Evolutionary conservation across 1,140 invertebrate genomes (phyloP).

Genomic region (Aethina tumida): DNA sequence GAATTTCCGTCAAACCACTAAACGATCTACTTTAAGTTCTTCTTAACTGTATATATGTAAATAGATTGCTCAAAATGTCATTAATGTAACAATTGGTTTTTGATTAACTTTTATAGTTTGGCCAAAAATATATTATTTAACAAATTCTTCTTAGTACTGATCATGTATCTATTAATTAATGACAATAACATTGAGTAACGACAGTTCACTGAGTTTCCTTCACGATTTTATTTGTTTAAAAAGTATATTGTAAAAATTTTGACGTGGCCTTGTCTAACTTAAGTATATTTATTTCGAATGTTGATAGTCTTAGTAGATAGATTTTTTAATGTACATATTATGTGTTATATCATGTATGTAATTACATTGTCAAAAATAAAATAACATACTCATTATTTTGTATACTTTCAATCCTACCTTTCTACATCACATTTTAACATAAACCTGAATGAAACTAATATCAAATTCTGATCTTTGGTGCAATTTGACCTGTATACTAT

Average conservation of each 20-base stretch:
- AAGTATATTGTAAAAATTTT: slow-evolving; percentile 18
- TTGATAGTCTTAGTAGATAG: slow-evolving; percentile 18
- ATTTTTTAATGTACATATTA: slow-evolving; percentile 23
- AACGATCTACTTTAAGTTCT: slow-evolving; percentile 11
- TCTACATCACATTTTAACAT: too few species aligned
- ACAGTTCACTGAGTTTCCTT: slow-evolving; percentile 7
- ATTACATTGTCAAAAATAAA: slow-evolving; percentile 19
- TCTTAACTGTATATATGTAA: slow-evolving; percentile 26
- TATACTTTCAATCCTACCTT: too few species aligned
- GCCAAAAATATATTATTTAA: slow-evolving; percentile 11
- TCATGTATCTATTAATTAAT: slow-evolving; percentile 9
- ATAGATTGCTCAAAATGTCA: slow-evolving; percentile 26
- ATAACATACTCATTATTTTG: too few species aligned
- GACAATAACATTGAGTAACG: slow-evolving; percentile 7
- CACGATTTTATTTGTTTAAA: slow-evolving; percentile 13
- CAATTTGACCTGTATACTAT: too few species aligned
- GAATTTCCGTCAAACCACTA: too few species aligned
- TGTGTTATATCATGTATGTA: slow-evolving; percentile 30
- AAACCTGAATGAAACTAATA: too few species aligned
- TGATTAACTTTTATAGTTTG: slow-evolving; percentile 6
- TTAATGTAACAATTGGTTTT: slow-evolving; percentile 12
- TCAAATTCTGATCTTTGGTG: too few species aligned
- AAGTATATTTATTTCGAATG: slow-evolving; percentile 14
- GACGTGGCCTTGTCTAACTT: slow-evolving; percentile 29
- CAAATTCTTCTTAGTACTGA: not conserved